Base-by-base conservation (phyloP, 2,888 invertebrate genomes). In the Drosophila prostipennis region DNA sequence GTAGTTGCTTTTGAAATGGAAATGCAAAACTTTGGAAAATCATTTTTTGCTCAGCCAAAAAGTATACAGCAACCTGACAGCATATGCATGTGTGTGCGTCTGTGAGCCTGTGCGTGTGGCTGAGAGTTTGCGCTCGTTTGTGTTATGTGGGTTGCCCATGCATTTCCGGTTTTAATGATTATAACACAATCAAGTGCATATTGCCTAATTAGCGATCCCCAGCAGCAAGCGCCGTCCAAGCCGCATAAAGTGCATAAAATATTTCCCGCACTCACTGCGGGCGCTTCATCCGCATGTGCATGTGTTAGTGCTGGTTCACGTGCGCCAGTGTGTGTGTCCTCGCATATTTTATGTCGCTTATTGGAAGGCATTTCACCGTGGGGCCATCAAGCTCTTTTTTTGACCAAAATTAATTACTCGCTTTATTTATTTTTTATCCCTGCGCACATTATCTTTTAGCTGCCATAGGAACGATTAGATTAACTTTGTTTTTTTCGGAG, bases 151-250 rank as follows among this genome's bases (percentile, higher is more conserved):
- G 72, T 70, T 70, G 54, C 72, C 73, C 72, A 63, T 80, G 76
- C 71, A 80, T 84, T 80, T 77, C 79, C 72, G 74, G 76, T 70
- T 83, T 88, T 86, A 86, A 86, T 84, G 84, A 83, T 88, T 88
- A 83, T 83, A 81, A 81, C 87, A 83, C 82, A 87, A 87, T 83
- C 87, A 85, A 83, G 85, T 86, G 84, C 84, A 85, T 83, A 86
- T 86, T 85, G 84, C 88, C 78, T 85, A 88, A 88, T 88, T 85
- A 87, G 89, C 76, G 84, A 65, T 75, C 73, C 59, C 59, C 72
- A 43, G 57, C 69, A 34, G 45, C 64, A 51, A 78, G 58, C 64
- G 48, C 34, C 63, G 56, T 60, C 32, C 65, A 58, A 68, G 68
- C 75, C 75, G 56, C 74, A 81, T 70, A 80, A 82, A 76, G 71